Evolutionary conservation across 2,888 invertebrate genomes (phyloP), one percentile per base, ranked within the genome.

Genomic region (Catocala sponsa): DNA sequence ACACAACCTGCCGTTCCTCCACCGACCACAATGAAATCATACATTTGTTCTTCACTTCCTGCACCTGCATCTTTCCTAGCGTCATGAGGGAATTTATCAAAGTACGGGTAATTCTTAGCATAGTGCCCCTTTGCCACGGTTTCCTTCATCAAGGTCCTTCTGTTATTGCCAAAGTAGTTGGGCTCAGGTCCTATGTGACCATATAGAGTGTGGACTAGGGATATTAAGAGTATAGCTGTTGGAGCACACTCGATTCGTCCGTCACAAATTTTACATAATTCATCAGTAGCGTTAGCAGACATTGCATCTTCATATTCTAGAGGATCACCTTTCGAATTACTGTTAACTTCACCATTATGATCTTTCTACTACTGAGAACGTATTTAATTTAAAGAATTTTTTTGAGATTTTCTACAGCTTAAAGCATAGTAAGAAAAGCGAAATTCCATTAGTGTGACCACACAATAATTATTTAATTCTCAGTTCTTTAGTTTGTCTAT

Each of bases 1-100:
- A 93, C 94, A 55, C 92, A 91, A 5, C 94, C 94, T 0, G 94
- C 94, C 0, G 94, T 94, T 0, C 94, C 94, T 1, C 92, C 94
- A 0, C 94, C 94, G 0, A 94, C 83, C 4, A 94, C 83, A 15
- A 94, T 84, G 64, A 94, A 94, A 67, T 94, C 94, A 68, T 88
- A 94, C 43, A 51, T 38, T 42, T 58, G 25, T n/a, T 55, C 58
- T 4, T 63, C 25, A n/a, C 0, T 6, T 12, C 6, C 46, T 4
- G 25, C 6, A 0, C 15, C 48, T 6, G 42, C 0, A 11, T 44
- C 53, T 35, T 65, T 52, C 53, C 70, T 65, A 41, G 65, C 59
- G 1, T 64, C 58, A 12, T 72, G 69, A n/a, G 63, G 52, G 41
- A 68, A 49, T 41, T 70, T 80, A 9, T 80, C 72, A 15, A 73